Percentiles rank a stretch among this genome's conserved stretches.
phyloP scores from a whole-genome alignment of 1,140 invertebrate genomes.

The Zaprionus davidi region DNA sequence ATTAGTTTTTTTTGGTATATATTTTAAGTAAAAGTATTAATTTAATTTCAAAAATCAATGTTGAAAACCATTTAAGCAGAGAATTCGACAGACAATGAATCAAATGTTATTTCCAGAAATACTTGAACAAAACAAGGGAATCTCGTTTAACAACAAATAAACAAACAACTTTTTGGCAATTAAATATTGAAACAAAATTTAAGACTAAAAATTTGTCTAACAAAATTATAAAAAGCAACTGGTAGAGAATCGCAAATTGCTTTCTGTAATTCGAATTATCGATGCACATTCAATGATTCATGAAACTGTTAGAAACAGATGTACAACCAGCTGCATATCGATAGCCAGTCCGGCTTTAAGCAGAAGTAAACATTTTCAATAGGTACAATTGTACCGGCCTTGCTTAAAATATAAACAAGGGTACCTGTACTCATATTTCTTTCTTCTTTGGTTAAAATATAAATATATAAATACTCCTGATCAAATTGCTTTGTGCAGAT shows the following conservation, averaged over 20 bases:
- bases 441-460: too few species aligned
- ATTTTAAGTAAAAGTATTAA: not conserved
- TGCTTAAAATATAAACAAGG: not conserved
- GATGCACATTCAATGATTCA: not conserved
- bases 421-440: not conserved
- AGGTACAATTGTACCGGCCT: not conserved
- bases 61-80: not conserved
- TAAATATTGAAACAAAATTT: not conserved
- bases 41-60: not conserved
- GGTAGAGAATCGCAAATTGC: not conserved
- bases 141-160: not conserved
- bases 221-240: not conserved
- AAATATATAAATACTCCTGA: too few species aligned
- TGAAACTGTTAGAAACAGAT: conserved; percentile 9
- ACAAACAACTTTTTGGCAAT: not conserved
- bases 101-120: not conserved
- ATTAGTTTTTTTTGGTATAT: not conserved
- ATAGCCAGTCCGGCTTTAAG: not conserved
- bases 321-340: conserved; percentile 17
- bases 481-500: not conserved
- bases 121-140: not conserved
- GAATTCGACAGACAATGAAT: not conserved
- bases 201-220: not conserved
- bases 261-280: not conserved
- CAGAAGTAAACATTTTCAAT: not conserved